Conservation (phyloP, 2,113 vertebrate genomes). For the Bambusicola thoracicus region DNA sequence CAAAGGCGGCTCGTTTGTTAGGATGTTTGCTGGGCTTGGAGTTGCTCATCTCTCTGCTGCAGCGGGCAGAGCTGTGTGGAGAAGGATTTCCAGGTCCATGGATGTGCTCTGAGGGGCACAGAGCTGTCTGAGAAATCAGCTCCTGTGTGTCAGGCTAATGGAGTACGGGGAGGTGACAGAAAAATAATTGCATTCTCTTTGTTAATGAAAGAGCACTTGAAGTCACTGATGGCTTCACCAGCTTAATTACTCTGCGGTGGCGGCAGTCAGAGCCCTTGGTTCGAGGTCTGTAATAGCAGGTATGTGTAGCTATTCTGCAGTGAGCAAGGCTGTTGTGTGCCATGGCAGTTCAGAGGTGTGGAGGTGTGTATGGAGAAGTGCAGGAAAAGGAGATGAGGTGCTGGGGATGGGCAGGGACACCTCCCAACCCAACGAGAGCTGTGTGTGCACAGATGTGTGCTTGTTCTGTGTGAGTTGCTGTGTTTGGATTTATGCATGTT, state of each 20-base stretch:
- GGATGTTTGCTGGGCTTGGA: background rate
- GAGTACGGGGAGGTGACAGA: slow-evolving; percentile 5
- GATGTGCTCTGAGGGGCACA: background rate
- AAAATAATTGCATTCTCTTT: slow-evolving; percentile 51
- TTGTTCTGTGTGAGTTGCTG: background rate
- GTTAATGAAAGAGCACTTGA: slow-evolving; percentile 42
- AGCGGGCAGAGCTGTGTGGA: background rate
- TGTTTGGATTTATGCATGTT: background rate
- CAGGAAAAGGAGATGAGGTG: background rate
- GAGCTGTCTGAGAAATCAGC: background rate
- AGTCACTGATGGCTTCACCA: background rate
- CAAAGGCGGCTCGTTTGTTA: background rate
- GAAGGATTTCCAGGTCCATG: rapidly evolving
- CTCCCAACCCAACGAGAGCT: too few species aligned
- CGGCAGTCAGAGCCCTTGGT: background rate
- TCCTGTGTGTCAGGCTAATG: background rate
- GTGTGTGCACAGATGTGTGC: background rate
- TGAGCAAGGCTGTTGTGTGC: background rate
- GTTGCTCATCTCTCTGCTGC: background rate
- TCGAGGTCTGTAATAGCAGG: background rate
- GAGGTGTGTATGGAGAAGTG: background rate
- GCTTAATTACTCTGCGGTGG: slow-evolving; percentile 27
- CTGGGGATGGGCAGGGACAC: background rate
- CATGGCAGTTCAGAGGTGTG: background rate
- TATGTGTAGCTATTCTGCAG: background rate